Evolutionary conservation across 1,140 invertebrate genomes (phyloP), one percentile per base, ranked within the genome.

Genomic region (Melitaea cinxia): DNA sequence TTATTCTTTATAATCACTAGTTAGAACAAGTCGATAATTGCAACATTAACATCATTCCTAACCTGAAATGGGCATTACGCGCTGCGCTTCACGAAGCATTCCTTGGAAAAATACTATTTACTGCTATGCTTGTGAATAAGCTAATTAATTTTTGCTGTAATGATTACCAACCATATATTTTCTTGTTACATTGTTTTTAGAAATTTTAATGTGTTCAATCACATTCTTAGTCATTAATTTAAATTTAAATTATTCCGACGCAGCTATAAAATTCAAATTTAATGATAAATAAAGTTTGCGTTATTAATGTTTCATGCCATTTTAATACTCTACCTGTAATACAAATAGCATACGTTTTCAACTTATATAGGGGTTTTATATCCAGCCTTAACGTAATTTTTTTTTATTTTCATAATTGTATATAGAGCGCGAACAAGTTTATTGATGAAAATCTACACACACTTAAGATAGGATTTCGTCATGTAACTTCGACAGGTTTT

Each of bases 41-140:
- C 67, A 55, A 70, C 62, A 77, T 77, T 78, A 80, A 71, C 71
- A 66, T 71, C 71, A 75, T 77, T 71, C 75, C 72, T 17, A 60
- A 58, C 72, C 77, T 68, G 70, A 81, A 83, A 85, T 85, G 81
- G 83, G 73, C 73, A 81, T 75, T 78, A 62, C 72, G 73, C 67
- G 60, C 65, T 68, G 55, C 58, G 64, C 17, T 42, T 24, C 56
- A 33, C 14, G 7, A 59, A 26, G 37, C 70, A 73, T 75, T 82
- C 70, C 70, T 50, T 65, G 71, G 68, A 77, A 81, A 77, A 80
- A 79, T 65, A 78, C 68, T 28, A 59, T 70, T 71, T 75, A 55
- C 42, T 39, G 21, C 28, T 50, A 35, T 42, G 30, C 33, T 17
- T 33, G 42, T 53, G 52, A 62, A 54, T 63, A 61, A 47, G 57